Base-by-base conservation (phyloP, 2,888 invertebrate genomes). In the Eupithecia subumbrata region DNA sequence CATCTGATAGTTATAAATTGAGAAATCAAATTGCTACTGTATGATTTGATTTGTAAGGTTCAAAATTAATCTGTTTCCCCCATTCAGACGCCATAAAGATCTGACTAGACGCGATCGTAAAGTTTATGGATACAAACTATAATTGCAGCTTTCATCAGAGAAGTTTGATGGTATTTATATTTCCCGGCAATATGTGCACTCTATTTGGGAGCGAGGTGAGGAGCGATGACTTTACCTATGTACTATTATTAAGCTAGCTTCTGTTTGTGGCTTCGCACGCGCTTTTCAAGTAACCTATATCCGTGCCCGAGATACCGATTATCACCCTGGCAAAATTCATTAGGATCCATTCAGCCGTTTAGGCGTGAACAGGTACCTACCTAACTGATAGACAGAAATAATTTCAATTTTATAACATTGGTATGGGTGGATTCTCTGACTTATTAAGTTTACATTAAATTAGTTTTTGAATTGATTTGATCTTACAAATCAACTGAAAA, bases 61-160 rank as follows among this genome's bases (percentile, higher is more conserved):
- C 30, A 56, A 68, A 71, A 45, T 75, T 69, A 45, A 68, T 63
- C 68, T 69, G 30, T 56, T 67, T 22, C n/a, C 30, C 60, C 60
- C 12, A 25, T 71, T 73, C 75, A 79, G 81, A 82, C 80, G 78
- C 72, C 79, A 83, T 89, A 88, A 88, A 88, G 85, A 87, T 88
- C 85, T 82, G 89, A 87, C 90, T 89, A 91, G 90, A 90, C 90
- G 82, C 83, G 85, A 85, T 90, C 90, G 86, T 91, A 91, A 91
- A 90, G 83, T 90, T 91, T 90, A 91, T 89, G 84, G 86, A 81
- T 83, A 85, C 86, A 84, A 86, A 87, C 84, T 87, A 88, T 88
- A 87, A 89, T 84, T 82, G 85, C 80, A 78, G 72, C 78, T 81
- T 79, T 82, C 82, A 79, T 79, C 81, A 78, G 56, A 40, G 63